Evolutionary conservation across 2,113 vertebrate species (phyloP).

Genomic region (Meleagris gallopavo): DNA sequence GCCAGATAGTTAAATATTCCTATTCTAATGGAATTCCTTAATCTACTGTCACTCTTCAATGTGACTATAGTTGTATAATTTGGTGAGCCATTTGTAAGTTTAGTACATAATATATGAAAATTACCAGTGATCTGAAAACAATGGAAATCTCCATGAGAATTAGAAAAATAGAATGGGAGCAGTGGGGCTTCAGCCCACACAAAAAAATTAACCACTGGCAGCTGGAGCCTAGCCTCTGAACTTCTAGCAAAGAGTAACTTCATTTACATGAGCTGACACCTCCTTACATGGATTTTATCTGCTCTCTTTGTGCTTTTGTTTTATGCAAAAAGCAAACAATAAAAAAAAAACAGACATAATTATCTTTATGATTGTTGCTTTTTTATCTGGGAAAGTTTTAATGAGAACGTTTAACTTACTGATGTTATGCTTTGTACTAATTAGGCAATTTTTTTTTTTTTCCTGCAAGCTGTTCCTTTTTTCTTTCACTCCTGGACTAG

Average conservation of each 20-base stretch:
- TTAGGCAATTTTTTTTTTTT: neutral
- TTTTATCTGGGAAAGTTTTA: neutral
- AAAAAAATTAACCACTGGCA: neutral
- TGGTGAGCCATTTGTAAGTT: neutral
- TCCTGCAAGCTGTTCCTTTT: neutral
- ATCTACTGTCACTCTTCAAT: neutral
- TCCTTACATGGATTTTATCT: neutral
- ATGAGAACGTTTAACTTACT: neutral
- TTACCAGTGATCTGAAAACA: neutral
- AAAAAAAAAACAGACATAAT: neutral
- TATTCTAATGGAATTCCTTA: conserved; percentile 20
- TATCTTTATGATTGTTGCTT: neutral
- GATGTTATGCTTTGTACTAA: neutral
- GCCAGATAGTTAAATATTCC: neutral
- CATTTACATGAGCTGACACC: neutral
- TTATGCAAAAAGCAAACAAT: neutral
- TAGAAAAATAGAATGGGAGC: neutral
- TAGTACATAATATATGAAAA: neutral
- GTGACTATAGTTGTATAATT: neutral
- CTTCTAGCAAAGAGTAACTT: neutral
- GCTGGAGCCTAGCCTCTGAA: neutral
- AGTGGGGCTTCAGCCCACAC: neutral
- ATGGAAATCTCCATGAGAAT: neutral
- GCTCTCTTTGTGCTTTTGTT: neutral
- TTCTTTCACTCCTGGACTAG: neutral